Base-by-base conservation (phyloP, 2,888 invertebrate genomes). In the Drosophila fulvimacula region DNA sequence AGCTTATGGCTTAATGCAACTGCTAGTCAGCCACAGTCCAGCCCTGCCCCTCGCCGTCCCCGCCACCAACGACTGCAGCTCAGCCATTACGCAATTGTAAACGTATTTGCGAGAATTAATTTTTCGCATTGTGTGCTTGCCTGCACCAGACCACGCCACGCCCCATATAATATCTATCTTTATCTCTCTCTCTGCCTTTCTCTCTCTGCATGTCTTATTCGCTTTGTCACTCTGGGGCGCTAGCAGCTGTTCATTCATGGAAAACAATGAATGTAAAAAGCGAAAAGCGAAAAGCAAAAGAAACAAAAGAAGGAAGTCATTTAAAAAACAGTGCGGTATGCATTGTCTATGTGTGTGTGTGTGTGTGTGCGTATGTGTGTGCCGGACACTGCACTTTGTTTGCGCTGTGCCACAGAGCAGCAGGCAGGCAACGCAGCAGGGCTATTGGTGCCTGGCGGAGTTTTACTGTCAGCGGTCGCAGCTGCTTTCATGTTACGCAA, bases 1-100 rank as follows among this genome's bases (percentile, higher is more conserved):
- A 82, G 82, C 86, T 85, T 76, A 72, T 66, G 77, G 67, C 71
- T 70, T 70, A 84, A 71, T 86, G 69, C 81, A 76, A 51, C 52
- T 52, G 68, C 65, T 58, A 81, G 63, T 74, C 65, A 62, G 52
- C 52, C 68, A 41, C 61, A 55, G 21, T 51, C 44, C 24, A 30
- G n/a, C n/a, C n/a, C n/a, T n/a, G n/a, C n/a, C 9, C 46, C 11
- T 5, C 30, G 17, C 17, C 24, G 13, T 2, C 24, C n/a, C 5
- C 36, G 15, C 17, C 4, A 4, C 61, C 36, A 49, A 3, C 57
- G 56, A 76, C 52, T 59, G 21, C 41, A 46, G 41, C 69, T 74
- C 55, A 41, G 66, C 79, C 61, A 63, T 76, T 71, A 76, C 51
- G 70, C 79, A 76, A 79, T 79, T 76, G 66, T 71, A 67, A 79